Conservation (phyloP, 2,113 vertebrate species). For the Brachyistius frenatus region DNA sequence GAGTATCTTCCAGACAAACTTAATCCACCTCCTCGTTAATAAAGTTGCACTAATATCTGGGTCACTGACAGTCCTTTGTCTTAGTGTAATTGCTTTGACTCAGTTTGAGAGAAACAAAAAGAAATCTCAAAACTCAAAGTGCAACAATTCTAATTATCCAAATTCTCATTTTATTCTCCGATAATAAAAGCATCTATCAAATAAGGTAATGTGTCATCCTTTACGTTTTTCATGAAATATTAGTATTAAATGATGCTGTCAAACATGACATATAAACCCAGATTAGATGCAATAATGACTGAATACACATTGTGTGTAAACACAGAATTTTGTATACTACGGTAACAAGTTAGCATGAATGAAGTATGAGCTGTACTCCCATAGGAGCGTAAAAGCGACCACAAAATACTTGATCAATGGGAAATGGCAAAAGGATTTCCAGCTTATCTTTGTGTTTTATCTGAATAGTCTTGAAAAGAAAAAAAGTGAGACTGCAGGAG, state of each 20-base stretch:
- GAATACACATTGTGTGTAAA: neutral
- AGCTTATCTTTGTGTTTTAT: slow-evolving; percentile 4
- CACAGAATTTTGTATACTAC: neutral
- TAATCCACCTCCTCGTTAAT: neutral
- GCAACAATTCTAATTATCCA: neutral
- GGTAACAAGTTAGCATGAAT: neutral
- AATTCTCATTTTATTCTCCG: neutral
- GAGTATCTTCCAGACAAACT: slow-evolving; percentile 21
- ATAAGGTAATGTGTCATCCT: neutral
- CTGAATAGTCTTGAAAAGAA: neutral
- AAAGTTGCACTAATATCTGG: slow-evolving; percentile 24
- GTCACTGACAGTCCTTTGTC: slow-evolving; percentile 23
- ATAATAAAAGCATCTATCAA: slow-evolving; percentile 3
- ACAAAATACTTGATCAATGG: neutral
- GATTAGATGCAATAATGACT: neutral
- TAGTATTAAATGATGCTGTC: neutral
- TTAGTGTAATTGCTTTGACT: slow-evolving; percentile 7
- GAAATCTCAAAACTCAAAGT: too few relatives aligned
- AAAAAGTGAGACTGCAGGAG: neutral
- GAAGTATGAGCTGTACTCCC: neutral
- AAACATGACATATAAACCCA: neutral
- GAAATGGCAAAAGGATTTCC: slow-evolving; percentile 3
- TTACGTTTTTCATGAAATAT: neutral
- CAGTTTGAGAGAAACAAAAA: neutral
- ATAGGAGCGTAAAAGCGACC: neutral